A percentile compares a stretch with the other conserved stretches of the same genome.
These are phyloP conservation scores for Drosophila willistoni DNA, from an alignment of 1,140 invertebrate genomes.

Conservation along the genomic window DNA sequence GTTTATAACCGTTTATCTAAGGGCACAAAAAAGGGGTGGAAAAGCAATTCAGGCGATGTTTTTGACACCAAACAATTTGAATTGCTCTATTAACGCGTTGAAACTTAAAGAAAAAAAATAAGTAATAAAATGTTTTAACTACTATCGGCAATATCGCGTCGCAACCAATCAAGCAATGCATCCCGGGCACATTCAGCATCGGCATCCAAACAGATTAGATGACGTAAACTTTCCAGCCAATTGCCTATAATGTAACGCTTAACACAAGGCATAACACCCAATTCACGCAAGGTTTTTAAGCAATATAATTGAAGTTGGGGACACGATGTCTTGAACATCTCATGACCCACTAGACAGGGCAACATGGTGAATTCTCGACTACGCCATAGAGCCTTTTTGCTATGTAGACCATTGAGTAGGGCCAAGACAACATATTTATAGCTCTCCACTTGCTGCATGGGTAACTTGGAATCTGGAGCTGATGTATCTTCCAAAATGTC, in stretches of 20 bases:
- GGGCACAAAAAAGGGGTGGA: not conserved
- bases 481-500: conserved; percentile 31
- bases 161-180: conserved; percentile 61
- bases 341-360: conserved; percentile 55
- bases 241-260: conserved; percentile 67
- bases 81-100: conserved; percentile 18
- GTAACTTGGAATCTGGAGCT: not conserved
- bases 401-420: conserved; percentile 65
- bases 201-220: conserved; percentile 51
- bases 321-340: conserved; percentile 33
- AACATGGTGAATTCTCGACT: conserved; percentile 65
- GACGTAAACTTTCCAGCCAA: conserved; percentile 52
- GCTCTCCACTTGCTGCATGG: conserved; percentile 37
- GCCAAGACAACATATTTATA: conserved; percentile 60
- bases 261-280: conserved; percentile 67
- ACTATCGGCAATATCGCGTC: conserved; percentile 68
- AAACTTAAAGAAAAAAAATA: not conserved
- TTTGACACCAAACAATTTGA: conserved; percentile 29
- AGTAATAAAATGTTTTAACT: conserved; percentile 17
- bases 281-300: conserved; percentile 47
- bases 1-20: conserved; percentile 24
- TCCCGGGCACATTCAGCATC: conserved; percentile 62
- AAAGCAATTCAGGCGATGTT: conserved; percentile 31
- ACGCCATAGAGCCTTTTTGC: conserved; percentile 69
- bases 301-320: conserved; percentile 64